phyloP scores from a whole-genome alignment of 1,140 invertebrate species.

The Halyomorpha halys region DNA sequence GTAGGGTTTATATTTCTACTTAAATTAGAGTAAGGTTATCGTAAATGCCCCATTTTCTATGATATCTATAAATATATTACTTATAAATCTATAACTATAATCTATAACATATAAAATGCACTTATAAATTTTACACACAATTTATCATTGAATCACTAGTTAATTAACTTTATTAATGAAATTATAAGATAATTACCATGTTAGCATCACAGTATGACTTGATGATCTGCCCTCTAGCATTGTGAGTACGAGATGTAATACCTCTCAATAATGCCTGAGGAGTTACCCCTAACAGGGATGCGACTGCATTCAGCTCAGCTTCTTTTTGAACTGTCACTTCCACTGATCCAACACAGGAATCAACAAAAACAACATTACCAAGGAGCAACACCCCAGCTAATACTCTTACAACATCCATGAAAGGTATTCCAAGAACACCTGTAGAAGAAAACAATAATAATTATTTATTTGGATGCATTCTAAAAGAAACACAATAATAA shows the following conservation, averaged over 20 bases:
- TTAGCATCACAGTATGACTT: slow-evolving; percentile 74
- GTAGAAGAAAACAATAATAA: slow-evolving; percentile 23
- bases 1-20: no score
- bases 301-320: slow-evolving; percentile 69
- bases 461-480: no score
- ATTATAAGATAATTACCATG: slow-evolving; percentile 42
- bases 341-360: slow-evolving; percentile 42
- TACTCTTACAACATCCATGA: slow-evolving; percentile 83
- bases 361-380: slow-evolving; percentile 82
- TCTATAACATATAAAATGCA: no score
- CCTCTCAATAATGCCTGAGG: slow-evolving; percentile 65
- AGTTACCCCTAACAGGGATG: slow-evolving; percentile 70
- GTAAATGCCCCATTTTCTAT: no score
- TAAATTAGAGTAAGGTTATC: no score
- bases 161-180: no score
- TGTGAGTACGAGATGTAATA: slow-evolving; percentile 72
- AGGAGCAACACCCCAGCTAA: slow-evolving; percentile 80
- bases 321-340: slow-evolving; percentile 68
- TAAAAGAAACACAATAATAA: no score
- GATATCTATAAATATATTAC: no score
- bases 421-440: slow-evolving; percentile 82
- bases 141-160: no score
- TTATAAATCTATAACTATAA: no score
- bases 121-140: no score
- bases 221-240: slow-evolving; percentile 68